Conservation (phyloP, 2,888 invertebrate genomes). For the Crossocerus cetratus region DNA sequence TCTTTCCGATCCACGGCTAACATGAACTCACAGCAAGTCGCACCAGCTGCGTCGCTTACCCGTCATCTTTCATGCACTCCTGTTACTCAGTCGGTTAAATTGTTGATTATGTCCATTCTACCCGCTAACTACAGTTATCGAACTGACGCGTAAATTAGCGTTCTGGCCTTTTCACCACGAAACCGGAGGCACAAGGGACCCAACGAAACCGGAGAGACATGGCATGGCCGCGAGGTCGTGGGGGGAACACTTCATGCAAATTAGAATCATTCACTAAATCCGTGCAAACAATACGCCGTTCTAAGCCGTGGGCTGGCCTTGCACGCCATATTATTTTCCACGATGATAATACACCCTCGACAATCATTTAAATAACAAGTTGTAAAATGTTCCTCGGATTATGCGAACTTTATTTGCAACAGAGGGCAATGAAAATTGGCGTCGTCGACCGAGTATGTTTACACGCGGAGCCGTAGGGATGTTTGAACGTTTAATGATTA, state of each 20-base stretch:
- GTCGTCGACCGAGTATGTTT: neutral
- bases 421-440: no score
- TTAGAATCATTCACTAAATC: no score
- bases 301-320: no score
- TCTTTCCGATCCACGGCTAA: conserved; percentile 75
- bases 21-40: conserved; percentile 59
- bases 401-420: no score
- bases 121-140: conserved; percentile 67
- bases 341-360: no score
- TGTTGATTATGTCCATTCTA: conserved; percentile 77
- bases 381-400: neutral
- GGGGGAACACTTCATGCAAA: no score
- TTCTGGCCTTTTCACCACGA: conserved; percentile 6
- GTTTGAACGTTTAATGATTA: conserved; percentile 63
- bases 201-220: conserved; percentile 2
- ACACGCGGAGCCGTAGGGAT: neutral
- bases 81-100: conserved; percentile 72
- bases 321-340: no score
- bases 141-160: conserved; percentile 62
- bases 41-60: neutral
- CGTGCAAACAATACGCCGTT: no score
- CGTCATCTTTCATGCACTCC: conserved; percentile 14
- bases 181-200: conserved; percentile 5
- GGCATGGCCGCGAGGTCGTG: no score
- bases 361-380: neutral